Evolutionary conservation across 2,888 invertebrate species (phyloP).

Genomic region (Nomada fucata): DNA sequence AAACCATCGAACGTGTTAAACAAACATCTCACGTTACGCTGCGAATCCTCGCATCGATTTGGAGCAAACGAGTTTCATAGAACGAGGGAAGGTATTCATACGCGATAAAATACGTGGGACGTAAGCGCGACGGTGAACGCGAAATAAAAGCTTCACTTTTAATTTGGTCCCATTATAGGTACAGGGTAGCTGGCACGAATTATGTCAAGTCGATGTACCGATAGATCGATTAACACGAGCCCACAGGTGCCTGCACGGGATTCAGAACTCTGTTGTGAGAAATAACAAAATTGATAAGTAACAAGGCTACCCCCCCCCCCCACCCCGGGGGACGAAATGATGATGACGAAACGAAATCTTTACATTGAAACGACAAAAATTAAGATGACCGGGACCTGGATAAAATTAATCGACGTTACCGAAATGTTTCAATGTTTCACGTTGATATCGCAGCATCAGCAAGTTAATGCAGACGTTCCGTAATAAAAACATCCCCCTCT

Average conservation of each 20-base stretch:
- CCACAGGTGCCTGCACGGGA: constrained; percentile 48
- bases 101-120: constrained; percentile 67
- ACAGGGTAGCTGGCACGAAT: constrained; percentile 73
- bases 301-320: background rate
- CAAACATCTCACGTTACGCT: constrained; percentile 4
- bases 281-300: background rate
- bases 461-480: constrained; percentile 10
- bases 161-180: constrained; percentile 82
- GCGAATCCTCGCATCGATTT: constrained; percentile 15
- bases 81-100: constrained; percentile 49
- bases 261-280: constrained; percentile 60
- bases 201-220: constrained; percentile 70
- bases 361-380: too few species aligned
- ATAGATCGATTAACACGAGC: constrained; percentile 66
- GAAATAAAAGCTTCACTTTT: constrained; percentile 68
- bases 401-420: background rate
- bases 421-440: background rate
- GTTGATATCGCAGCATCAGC: constrained; percentile 5
- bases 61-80: constrained; percentile 56
- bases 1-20: background rate
- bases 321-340: background rate
- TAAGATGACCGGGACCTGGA: too few species aligned
- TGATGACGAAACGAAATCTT: background rate
- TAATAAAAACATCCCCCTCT: constrained; percentile 4
- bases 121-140: constrained; percentile 73